Evolutionary conservation across 2,113 vertebrate genomes (phyloP).

Genomic region (Brachirus orientalis): DNA sequence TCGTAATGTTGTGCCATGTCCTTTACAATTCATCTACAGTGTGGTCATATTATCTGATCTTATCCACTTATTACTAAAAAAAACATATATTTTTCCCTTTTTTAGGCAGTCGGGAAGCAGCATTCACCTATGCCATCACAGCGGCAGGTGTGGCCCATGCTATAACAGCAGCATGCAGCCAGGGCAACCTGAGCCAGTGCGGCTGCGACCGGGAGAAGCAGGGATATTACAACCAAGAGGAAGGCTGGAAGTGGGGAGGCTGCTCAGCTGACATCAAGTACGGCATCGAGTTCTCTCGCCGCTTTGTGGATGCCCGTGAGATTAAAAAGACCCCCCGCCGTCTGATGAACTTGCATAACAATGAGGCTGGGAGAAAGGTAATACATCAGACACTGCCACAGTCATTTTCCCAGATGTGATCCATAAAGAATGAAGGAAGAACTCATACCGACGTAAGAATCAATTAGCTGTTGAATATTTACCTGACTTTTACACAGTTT

Average conservation of each 20-base stretch:
- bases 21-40: neutral
- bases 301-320: conserved; percentile 97
- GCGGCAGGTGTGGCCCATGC: conserved; percentile 96
- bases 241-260: conserved; percentile 99
- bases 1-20: neutral
- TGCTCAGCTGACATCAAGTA: conserved; percentile 98
- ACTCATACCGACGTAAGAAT: neutral
- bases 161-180: conserved; percentile 97
- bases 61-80: conserved; percentile 13
- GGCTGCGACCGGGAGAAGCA: conserved; percentile 99
- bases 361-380: conserved; percentile 99
- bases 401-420: neutral
- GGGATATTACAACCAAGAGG: conserved; percentile 97
- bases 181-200: conserved; percentile 98
- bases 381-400: conserved; percentile 14
- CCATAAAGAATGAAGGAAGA: neutral
- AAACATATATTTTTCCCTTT: conserved; percentile 54
- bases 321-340: conserved; percentile 97
- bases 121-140: conserved; percentile 98
- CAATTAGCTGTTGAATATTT: conserved; percentile 43
- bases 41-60: neutral
- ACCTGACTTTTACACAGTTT: conserved; percentile 45
- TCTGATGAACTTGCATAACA: conserved; percentile 99
- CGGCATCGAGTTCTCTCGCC: conserved; percentile 97
- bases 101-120: conserved; percentile 97